Conservation (phyloP, 2,113 vertebrate species). For the Fulmarus glacialis region DNA sequence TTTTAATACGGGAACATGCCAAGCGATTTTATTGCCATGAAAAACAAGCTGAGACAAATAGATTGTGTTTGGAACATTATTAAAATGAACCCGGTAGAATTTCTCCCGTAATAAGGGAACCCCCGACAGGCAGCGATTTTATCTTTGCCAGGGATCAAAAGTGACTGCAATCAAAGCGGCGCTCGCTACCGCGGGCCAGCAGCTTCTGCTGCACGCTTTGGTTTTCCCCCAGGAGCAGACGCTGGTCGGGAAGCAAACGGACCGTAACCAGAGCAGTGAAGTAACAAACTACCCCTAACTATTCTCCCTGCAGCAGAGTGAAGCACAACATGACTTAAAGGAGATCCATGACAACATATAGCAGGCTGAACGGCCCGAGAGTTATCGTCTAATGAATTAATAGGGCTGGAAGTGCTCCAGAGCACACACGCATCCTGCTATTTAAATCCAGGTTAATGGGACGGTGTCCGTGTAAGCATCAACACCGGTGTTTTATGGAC, state of each 20-base stretch:
- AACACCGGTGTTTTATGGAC: fast-evolving
- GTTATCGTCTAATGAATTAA: too few species aligned
- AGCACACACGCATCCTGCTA: not conserved
- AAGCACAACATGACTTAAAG: fast-evolving
- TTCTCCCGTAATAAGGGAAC: not conserved
- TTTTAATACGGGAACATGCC: not conserved
- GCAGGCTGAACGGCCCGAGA: not conserved
- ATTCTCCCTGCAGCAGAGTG: not conserved
- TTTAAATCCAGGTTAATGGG: not conserved
- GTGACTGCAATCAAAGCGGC: not conserved
- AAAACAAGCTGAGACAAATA: slow-evolving; percentile 12
- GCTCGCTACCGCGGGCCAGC: fast-evolving
- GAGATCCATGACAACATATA: fast-evolving
- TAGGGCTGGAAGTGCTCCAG: fast-evolving
- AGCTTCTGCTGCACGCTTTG: fast-evolving
- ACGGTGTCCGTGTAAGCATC: not conserved
- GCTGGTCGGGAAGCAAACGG: not conserved
- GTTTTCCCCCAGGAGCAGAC: not conserved
- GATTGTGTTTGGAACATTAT: not conserved
- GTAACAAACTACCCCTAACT: not conserved
- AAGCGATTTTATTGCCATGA: not conserved
- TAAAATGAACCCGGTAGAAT: not conserved
- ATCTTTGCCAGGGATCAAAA: not conserved
- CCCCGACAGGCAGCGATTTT: not conserved
- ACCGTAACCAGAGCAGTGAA: fast-evolving